phyloP scores from a whole-genome alignment of 2,888 invertebrate genomes.

The Eledona agricola region DNA sequence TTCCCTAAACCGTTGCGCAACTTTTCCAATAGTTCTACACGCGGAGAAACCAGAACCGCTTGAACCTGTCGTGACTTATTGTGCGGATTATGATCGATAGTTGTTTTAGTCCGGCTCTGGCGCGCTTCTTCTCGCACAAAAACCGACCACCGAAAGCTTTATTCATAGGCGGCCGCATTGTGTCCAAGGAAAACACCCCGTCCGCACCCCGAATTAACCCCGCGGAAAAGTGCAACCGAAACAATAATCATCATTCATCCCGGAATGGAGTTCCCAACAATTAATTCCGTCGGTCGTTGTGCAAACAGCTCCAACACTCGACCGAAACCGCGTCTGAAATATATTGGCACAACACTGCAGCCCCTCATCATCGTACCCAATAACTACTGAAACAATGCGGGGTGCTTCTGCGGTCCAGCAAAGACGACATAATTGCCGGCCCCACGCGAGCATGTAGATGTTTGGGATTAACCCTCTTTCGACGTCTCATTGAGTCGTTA shows the following conservation, averaged over 20 bases:
- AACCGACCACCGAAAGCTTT: conserved; percentile 17
- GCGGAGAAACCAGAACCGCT: neutral
- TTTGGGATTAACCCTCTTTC: too few species aligned
- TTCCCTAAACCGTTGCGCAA: neutral
- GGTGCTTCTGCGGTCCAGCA: too few species aligned
- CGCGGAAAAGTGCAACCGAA: conserved; percentile 17
- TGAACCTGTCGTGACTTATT: conserved; percentile 3
- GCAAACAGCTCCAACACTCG: conserved; percentile 11
- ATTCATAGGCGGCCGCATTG: conserved; percentile 8
- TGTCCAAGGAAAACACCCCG: conserved; percentile 2
- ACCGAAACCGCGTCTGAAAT: conserved; percentile 7
- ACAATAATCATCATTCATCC: conserved; percentile 8
- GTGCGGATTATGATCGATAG: conserved; percentile 13
- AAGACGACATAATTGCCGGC: too few species aligned
- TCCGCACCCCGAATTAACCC: too few species aligned
- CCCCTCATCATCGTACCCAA: conserved; percentile 1
- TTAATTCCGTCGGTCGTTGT: conserved; percentile 4
- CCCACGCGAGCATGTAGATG: too few species aligned
- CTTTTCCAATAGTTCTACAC: neutral
- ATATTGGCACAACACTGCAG: too few species aligned
- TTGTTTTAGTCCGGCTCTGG: conserved; percentile 11
- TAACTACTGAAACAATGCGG: too few species aligned
- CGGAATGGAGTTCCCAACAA: conserved; percentile 14
- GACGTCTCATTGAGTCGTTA: too few species aligned
- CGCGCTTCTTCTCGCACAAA: conserved; percentile 6